phyloP scores from a whole-genome alignment of 2,888 invertebrate species.

The Adelognathus sp. region DNA sequence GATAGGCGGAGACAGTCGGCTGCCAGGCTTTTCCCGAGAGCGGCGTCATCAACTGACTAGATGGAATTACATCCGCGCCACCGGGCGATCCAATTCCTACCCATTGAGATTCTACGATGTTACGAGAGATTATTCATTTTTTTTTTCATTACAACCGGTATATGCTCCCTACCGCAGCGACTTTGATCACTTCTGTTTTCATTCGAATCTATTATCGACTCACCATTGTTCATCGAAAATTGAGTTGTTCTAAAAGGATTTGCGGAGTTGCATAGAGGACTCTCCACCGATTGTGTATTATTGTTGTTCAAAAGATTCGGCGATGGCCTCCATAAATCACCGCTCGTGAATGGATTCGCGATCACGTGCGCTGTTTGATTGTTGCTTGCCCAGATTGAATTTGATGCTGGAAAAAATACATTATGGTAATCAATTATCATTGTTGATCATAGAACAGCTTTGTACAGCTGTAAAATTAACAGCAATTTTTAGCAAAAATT shows the following conservation, averaged over 20 bases:
- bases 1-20: constrained; percentile 77
- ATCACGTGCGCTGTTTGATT: constrained; percentile 74
- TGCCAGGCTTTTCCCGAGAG: constrained; percentile 79
- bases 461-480: no score
- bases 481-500: no score
- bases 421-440: no score
- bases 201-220: constrained; percentile 35
- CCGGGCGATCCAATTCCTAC: constrained; percentile 73
- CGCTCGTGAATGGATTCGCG: constrained; percentile 76
- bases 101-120: constrained; percentile 75
- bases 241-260: constrained; percentile 78
- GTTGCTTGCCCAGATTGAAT: constrained; percentile 73
- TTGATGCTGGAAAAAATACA: constrained; percentile 71
- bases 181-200: not conserved
- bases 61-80: constrained; percentile 77
- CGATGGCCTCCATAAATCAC: constrained; percentile 76
- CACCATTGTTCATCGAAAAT: constrained; percentile 76
- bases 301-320: constrained; percentile 70
- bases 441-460: no score
- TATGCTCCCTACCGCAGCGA: not conserved
- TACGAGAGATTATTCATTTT: constrained; percentile 24
- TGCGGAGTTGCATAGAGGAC: constrained; percentile 73
- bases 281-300: constrained; percentile 75
- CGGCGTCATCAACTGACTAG: constrained; percentile 78
- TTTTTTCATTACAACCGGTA: not conserved